phyloP scores from a whole-genome alignment of 2,113 vertebrate species.

The Phaetusa simplex region DNA sequence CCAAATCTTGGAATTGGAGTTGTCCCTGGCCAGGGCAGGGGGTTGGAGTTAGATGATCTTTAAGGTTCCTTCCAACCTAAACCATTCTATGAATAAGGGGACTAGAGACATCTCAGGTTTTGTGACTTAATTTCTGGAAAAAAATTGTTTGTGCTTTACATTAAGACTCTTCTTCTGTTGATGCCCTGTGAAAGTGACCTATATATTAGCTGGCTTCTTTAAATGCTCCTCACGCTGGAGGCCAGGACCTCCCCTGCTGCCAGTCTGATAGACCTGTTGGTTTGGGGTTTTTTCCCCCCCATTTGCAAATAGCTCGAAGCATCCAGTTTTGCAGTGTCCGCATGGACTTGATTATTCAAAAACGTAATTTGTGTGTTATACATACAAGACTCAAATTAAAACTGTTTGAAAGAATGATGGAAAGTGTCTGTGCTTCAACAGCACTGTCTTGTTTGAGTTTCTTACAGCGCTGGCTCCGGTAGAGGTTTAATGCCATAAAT shows the following conservation, averaged over 20 bases:
- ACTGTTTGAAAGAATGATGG: neutral
- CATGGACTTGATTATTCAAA: neutral
- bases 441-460: neutral
- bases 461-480: neutral
- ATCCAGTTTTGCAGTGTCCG: neutral
- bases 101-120: neutral
- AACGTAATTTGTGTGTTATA: neutral
- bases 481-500: neutral
- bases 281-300: neutral
- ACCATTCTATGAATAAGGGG: neutral
- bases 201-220: neutral
- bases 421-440: neutral
- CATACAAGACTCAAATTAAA: neutral
- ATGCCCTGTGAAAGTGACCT: neutral
- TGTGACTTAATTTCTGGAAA: neutral
- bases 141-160: neutral
- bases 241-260: neutral
- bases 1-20: neutral
- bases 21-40: no score
- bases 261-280: accelerated
- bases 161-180: neutral
- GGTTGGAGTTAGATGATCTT: neutral
- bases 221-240: neutral
- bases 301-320: neutral
- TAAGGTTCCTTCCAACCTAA: neutral